Base-by-base conservation (phyloP, 2,888 invertebrate species). In the Drosophila meridionalis region DNA sequence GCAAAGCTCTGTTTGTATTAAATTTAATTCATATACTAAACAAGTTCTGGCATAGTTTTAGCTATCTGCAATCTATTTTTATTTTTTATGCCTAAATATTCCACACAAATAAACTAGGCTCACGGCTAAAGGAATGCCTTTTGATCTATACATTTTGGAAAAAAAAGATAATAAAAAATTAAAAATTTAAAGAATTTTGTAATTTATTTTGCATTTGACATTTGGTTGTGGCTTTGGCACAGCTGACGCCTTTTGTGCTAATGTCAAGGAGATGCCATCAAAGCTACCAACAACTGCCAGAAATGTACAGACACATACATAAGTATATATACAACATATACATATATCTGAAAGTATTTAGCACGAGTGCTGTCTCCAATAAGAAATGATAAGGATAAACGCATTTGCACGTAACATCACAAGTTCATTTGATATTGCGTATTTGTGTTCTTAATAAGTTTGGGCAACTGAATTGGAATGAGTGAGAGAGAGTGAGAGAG, bases 351-450 rank as follows among this genome's bases (percentile, higher is more conserved):
- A n/a, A 20, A 53, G 69, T 76, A 58, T 61, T 45, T 42, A 56
- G 83, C 69, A 62, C 73, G 28, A 20, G 70, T 68, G 64, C 52
- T 59, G 40, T 43, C 38, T 36, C 43, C 57, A 69, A 55, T 48
- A 60, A 12, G 20, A 9, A 70, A 72, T n/a, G 32, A 32, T 52
- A 52, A 62, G 73, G 45, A 68, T 73, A 61, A 78, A 66, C 62
- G 52, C 61, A 68, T 76, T 79, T 53, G 69, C 78, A 80, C 76
- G 76, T 72, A 66, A 55, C 61, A 72, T 61, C 62, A 65, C 42
- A 61, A 76, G 80, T 76, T 67, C 66, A 76, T 73, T 73, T 62
- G 26, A 62, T 76, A 73, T 69, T 70, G 67, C 69, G 62, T 73
- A 45, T 55, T 14, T 38, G 64, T 38, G 8, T 12, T 34, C 36